Conservation (phyloP, 2,888 invertebrate species). For the Mayetiola destructor region DNA sequence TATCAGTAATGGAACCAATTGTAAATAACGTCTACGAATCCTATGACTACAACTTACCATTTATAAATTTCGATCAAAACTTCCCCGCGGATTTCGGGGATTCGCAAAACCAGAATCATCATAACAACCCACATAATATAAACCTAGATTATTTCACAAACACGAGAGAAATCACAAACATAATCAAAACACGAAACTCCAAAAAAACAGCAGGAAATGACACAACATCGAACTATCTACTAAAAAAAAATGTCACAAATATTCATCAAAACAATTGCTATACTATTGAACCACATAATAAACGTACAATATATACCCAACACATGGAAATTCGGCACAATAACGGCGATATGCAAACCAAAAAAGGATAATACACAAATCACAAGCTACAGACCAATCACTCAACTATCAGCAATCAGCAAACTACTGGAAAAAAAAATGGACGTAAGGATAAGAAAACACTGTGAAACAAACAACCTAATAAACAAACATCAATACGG, state of each 20-base stretch:
- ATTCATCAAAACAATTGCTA: not conserved
- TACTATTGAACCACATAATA: not conserved
- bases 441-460: not conserved
- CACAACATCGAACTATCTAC: not conserved
- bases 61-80: not conserved
- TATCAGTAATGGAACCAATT: not conserved
- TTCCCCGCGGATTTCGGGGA: not conserved
- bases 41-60: not conserved
- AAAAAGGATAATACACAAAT: not conserved
- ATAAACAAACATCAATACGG: not conserved
- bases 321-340: not conserved
- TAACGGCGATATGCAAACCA: not conserved
- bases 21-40: not conserved
- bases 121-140: not conserved
- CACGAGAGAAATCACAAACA: not conserved
- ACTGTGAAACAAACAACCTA: not conserved
- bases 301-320: not conserved
- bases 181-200: not conserved
- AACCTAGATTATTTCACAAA: not conserved
- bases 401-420: not conserved
- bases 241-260: not conserved
- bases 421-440: not conserved
- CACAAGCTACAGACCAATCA: not conserved
- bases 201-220: not conserved
- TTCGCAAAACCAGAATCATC: not conserved